These are phyloP conservation scores for Siderastrea siderea DNA, from an alignment of 92 coral and sea anemone genomes.

Conservation along the genomic window DNA sequence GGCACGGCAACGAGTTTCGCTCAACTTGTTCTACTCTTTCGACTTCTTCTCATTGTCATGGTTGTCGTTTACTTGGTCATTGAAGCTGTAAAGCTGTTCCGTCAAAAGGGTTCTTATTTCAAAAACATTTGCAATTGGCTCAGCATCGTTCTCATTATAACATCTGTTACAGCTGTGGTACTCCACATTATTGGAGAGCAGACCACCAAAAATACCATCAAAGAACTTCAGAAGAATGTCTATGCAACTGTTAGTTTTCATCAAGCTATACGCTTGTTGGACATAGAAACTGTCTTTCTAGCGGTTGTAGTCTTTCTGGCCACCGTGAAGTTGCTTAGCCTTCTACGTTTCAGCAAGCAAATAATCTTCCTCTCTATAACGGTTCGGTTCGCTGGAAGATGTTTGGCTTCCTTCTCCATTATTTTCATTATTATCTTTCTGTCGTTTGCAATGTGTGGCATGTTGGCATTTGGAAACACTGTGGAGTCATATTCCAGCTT, in stretches of 20 bases:
- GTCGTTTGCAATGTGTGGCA: conserved; percentile 75
- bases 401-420: conserved; percentile 57
- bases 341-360: conserved; percentile 54
- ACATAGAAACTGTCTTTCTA: conserved; percentile 63
- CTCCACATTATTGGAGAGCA: conserved; percentile 66
- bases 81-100: conserved; percentile 48
- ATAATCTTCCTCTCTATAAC: conserved; percentile 58
- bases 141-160: conserved; percentile 51
- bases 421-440: conserved; percentile 67
- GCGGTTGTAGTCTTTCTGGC: conserved; percentile 69
- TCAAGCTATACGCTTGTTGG: conserved; percentile 52
- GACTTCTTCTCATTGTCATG: conserved; percentile 68
- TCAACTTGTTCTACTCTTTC: conserved; percentile 27
- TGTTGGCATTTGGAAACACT: conserved; percentile 66
- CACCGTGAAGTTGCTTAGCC: conserved; percentile 66
- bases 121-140: conserved; percentile 66
- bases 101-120: conserved; percentile 41
- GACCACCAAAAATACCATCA: conserved; percentile 42
- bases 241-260: conserved; percentile 76
- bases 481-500: conserved; percentile 59
- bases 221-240: conserved; percentile 62
- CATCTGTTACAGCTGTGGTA: conserved; percentile 46
- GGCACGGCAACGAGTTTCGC: conserved; percentile 25
- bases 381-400: conserved; percentile 52
- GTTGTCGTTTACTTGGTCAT: conserved; percentile 70